Percentiles rank a stretch among this genome's conserved stretches.
Evolutionary conservation across 2,888 invertebrate genomes (phyloP).

Genomic region (Eremobia ochroleuca): DNA sequence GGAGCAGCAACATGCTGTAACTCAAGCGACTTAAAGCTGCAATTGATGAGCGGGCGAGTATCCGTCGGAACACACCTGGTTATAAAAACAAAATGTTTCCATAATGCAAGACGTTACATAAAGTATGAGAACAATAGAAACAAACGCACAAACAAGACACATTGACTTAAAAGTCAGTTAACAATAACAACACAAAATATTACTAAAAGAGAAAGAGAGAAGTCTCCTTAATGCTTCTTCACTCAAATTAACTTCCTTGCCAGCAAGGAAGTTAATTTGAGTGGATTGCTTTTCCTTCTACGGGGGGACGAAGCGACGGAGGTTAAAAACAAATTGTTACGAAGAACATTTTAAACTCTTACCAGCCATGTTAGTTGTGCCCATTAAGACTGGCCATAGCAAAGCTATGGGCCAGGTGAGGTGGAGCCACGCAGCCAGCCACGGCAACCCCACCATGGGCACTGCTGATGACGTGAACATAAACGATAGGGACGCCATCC

Average conservation of each 20-base stretch:
- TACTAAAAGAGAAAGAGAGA: not conserved
- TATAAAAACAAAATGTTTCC: constrained; percentile 3
- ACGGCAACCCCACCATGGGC: constrained; percentile 72
- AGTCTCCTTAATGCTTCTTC: not conserved
- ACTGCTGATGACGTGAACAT: constrained; percentile 67
- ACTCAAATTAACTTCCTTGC: not conserved
- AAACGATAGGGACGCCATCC: constrained; percentile 73
- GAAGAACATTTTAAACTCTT: constrained; percentile 32
- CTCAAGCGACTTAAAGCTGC: constrained; percentile 90
- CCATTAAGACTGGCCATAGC: constrained; percentile 82
- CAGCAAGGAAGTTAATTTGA: too few relatives aligned
- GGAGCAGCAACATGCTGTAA: constrained; percentile 90
- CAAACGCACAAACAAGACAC: not conserved
- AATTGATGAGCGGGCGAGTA: constrained; percentile 84
- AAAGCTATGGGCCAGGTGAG: constrained; percentile 80
- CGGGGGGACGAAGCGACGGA: not conserved
- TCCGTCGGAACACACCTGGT: constrained; percentile 82
- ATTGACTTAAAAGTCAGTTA: not conserved
- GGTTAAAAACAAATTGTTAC: not conserved
- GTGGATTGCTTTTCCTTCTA: not conserved
- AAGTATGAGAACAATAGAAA: not conserved
- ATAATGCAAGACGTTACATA: not conserved
- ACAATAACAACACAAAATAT: not conserved
- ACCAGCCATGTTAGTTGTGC: constrained; percentile 80
- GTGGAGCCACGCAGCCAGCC: constrained; percentile 80